phyloP scores from a whole-genome alignment of 2,888 invertebrate species.

The Polyommatus iphigenia region DNA sequence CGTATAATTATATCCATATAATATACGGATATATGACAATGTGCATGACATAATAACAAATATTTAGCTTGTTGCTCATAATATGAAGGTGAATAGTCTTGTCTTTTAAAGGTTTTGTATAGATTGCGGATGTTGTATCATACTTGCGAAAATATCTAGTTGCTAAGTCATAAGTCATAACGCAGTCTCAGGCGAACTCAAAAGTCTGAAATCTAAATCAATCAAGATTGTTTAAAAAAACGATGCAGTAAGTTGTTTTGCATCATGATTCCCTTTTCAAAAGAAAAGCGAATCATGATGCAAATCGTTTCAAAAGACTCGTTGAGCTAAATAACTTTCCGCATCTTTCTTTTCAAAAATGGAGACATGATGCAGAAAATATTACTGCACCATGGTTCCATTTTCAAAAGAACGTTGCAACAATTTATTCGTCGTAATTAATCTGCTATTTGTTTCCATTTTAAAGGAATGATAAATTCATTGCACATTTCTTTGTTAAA shows the following conservation, averaged over 20 bases:
- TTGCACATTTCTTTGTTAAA: background rate
- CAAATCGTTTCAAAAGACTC: too few species aligned
- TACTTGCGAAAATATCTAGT: background rate
- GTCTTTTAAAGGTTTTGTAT: conserved; percentile 22
- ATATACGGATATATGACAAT: background rate
- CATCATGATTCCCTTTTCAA: too few species aligned
- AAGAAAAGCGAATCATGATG: too few species aligned
- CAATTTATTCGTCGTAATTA: background rate
- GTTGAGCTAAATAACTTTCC: too few species aligned
- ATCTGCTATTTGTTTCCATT: background rate
- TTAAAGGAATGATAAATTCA: background rate
- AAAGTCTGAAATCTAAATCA: background rate
- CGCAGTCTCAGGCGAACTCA: background rate
- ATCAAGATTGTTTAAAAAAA: background rate
- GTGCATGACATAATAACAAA: conserved; percentile 27
- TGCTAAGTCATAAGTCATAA: background rate
- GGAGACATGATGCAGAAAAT: background rate
- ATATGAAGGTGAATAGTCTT: conserved; percentile 28
- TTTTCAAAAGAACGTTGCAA: background rate
- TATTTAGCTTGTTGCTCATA: conserved; percentile 19
- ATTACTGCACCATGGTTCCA: background rate
- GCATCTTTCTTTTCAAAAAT: too few species aligned
- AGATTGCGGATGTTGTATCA: conserved; percentile 15
- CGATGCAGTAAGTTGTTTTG: background rate
- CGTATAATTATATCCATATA: background rate